Evolutionary conservation across 2,888 invertebrate species (phyloP), one percentile per base, ranked within the genome.

Genomic region (Tetrapedia diversipes): DNA sequence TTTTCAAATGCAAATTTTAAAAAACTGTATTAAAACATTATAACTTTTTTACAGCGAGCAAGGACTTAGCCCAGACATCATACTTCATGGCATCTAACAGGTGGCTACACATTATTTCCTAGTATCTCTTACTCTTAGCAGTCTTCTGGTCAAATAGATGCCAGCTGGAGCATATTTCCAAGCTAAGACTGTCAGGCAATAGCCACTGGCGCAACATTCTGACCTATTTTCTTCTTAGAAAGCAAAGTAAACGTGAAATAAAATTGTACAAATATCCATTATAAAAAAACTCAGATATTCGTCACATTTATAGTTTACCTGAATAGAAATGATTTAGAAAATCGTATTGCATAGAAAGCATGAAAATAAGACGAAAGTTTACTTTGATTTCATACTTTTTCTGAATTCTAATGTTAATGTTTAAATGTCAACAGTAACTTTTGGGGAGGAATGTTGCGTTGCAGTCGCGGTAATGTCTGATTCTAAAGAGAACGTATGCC

Each of bases 71-170:
- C 64, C 98, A 99, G 93, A 98, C 98, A 32, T 98, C 98, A 4
- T 99, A 99, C 93, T 98, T 98, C 93, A 97, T 99, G 96, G 99
- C 99, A 82, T 99, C 99, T 63, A 99, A 99, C 93, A 97, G 97
- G 97, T 97, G 85, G 86, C 85, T 90, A 89, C 80, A 82, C 74
- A 84, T 85, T 86, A 84, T 84, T 85, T 86, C 80, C 78, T 84
- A 84, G 79, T 85, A 86, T 81, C 77, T 83, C 81, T 86, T 87
- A 86, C 79, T 83, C 79, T 85, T 83, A 86, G 82, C 80, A 78
- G 83, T 84, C 82, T 84, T 83, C 84, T 80, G 84, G 77, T 86
- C 83, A 80, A 80, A 83, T 86, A 82, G 81, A 83, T 79, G 79
- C 79, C 78, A 76, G 78, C 80, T 82, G 82, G 77, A 81, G 76